Evolutionary conservation across 2,797 vertebrate genomes (phyloP).

Genomic region (Astyanax mexicanus): DNA sequence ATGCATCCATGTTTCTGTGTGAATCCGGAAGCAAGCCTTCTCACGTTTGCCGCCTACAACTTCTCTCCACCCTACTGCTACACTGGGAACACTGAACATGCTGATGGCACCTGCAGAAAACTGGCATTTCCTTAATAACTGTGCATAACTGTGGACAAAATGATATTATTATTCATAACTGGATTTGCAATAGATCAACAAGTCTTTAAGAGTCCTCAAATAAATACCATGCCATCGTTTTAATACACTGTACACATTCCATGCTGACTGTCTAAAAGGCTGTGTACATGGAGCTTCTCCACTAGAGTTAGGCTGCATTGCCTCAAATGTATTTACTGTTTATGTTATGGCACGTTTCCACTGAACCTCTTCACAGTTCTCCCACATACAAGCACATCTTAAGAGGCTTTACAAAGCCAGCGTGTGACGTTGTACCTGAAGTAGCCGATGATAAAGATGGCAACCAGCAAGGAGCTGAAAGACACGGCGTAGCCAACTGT

Average conservation of each 20-base stretch:
- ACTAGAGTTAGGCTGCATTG: background rate
- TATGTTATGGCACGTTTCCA: background rate
- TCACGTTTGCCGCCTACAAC: too few species aligned
- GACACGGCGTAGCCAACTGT: constrained; percentile 89
- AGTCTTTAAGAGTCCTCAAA: too few species aligned
- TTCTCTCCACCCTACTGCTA: too few species aligned
- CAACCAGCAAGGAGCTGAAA: constrained; percentile 86
- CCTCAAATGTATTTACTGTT: background rate
- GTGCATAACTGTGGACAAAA: too few species aligned
- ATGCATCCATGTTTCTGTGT: too few species aligned
- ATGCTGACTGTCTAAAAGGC: background rate
- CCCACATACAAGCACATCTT: background rate
- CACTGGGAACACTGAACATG: too few species aligned
- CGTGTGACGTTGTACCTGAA: constrained; percentile 78
- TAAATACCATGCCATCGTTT: too few species aligned
- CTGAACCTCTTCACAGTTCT: background rate
- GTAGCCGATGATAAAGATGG: constrained; percentile 88
- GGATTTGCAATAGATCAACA: too few species aligned
- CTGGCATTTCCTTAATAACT: too few species aligned
- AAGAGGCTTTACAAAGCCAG: background rate
- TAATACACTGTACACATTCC: background rate
- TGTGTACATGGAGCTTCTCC: background rate
- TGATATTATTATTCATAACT: too few species aligned
- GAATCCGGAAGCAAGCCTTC: too few species aligned
- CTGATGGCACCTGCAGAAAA: too few species aligned